These are phyloP conservation scores for Lepidotrigona ventralis DNA, from an alignment of 1,140 invertebrate species.

Conservation along the genomic window DNA sequence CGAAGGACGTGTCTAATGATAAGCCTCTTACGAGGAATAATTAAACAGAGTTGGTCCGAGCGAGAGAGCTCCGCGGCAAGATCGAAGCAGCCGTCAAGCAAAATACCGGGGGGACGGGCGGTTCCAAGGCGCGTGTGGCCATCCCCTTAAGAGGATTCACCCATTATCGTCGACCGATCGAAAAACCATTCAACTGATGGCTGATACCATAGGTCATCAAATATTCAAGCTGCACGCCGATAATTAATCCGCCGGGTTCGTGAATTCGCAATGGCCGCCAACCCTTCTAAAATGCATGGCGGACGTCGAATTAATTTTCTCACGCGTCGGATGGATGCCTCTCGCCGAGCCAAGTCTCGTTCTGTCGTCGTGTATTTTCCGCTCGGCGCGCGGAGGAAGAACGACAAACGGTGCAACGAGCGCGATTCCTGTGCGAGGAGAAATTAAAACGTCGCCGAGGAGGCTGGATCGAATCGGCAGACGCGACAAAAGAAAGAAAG, in stretches of 20 bases:
- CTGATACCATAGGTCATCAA: background rate
- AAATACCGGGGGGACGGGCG: constrained; percentile 12
- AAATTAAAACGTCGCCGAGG: constrained; percentile 26
- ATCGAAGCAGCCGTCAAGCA: constrained; percentile 40
- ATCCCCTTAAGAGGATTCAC: constrained; percentile 57
- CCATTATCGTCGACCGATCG: constrained; percentile 47
- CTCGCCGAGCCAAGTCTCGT: background rate
- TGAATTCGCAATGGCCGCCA: background rate
- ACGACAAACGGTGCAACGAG: no score
- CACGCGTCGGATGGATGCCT: no score
- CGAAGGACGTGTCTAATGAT: constrained; percentile 60
- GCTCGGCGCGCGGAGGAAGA: background rate
- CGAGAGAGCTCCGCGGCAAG: constrained; percentile 26
- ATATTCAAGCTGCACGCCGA: background rate
- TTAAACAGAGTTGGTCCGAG: constrained; percentile 44
- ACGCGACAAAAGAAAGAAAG: background rate
- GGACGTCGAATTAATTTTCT: constrained; percentile 3
- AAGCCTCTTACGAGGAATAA: constrained; percentile 66
- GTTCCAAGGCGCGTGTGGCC: background rate
- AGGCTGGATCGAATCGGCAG: background rate
- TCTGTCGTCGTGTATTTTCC: background rate
- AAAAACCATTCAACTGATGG: constrained; percentile 5
- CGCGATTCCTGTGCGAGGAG: background rate
- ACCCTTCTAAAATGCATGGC: background rate
- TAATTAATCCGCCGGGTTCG: constrained; percentile 22